A percentile compares a stretch with the other conserved stretches of the same genome.
These are phyloP conservation scores for Chlorospingus flavigularis DNA, from an alignment of 2,797 vertebrate species.

Conservation along the genomic window DNA sequence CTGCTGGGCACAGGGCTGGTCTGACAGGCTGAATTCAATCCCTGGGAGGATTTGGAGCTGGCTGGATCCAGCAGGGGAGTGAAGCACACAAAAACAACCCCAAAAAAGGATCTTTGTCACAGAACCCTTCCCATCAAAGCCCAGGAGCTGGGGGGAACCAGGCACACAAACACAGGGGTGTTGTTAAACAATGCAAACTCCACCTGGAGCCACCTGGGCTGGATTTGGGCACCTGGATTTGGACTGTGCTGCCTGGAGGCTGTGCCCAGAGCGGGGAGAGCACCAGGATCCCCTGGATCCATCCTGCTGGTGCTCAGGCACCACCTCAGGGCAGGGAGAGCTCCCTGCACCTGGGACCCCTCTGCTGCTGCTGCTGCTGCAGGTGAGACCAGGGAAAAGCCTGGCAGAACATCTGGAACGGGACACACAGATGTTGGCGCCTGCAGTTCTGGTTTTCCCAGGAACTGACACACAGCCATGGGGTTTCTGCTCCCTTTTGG, in stretches of 20 bases:
- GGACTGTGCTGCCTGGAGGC: background rate
- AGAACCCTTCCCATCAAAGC: background rate
- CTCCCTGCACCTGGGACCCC: background rate
- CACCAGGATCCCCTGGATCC: background rate
- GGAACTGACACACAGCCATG: background rate
- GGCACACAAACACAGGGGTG: background rate
- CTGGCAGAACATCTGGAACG: background rate
- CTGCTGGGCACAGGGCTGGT: background rate
- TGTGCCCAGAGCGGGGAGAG: rapidly evolving
- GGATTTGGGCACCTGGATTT: background rate
- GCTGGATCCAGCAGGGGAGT: background rate
- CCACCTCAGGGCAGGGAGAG: background rate
- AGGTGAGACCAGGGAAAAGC: background rate
- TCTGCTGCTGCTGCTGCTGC: background rate
- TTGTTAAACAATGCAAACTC: background rate
- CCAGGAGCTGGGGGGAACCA: background rate
- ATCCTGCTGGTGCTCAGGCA: background rate
- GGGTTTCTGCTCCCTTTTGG: background rate
- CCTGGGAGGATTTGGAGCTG: background rate
- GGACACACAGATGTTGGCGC: conserved; percentile 17
- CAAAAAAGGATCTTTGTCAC: background rate
- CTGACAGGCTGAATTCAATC: background rate
- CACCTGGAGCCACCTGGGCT: background rate
- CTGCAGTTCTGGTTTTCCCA: background rate
- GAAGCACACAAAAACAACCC: background rate